Evolutionary conservation across 2,797 vertebrate genomes (phyloP).

Genomic region (Poecilia velifera): DNA sequence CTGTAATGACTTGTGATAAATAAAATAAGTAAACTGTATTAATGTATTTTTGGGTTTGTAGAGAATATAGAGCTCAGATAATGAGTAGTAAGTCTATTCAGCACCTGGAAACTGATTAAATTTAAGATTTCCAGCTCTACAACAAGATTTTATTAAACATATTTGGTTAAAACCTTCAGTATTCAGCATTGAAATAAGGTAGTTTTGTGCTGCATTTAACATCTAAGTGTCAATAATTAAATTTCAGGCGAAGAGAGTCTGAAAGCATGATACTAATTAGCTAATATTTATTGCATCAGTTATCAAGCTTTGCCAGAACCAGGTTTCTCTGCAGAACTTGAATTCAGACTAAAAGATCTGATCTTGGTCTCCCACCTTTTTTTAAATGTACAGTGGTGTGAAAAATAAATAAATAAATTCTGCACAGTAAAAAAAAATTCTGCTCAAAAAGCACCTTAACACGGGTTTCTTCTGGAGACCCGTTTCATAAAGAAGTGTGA

Average conservation of each 20-base stretch:
- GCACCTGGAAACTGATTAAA: neutral
- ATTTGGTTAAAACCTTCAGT: neutral
- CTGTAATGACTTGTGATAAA: neutral
- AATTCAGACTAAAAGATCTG: constrained; percentile 5
- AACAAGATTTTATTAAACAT: neutral
- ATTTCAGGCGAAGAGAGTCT: neutral
- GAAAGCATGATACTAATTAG: neutral
- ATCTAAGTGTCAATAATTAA: neutral
- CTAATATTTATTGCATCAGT: neutral
- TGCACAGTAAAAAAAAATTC: neutral
- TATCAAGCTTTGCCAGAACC: neutral
- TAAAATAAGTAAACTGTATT: neutral
- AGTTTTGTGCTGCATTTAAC: neutral
- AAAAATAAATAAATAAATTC: neutral
- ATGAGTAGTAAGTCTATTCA: neutral
- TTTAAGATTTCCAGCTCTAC: neutral
- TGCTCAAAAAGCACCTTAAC: neutral
- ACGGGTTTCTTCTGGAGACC: neutral
- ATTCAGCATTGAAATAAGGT: neutral
- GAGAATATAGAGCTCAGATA: neutral
- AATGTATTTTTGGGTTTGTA: neutral
- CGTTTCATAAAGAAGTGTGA: neutral
- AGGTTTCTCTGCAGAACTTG: neutral
- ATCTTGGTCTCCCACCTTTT: constrained; percentile 12
- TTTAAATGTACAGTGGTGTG: neutral